phyloP scores from a whole-genome alignment of 2,113 vertebrate species.

The Gallinago media region DNA sequence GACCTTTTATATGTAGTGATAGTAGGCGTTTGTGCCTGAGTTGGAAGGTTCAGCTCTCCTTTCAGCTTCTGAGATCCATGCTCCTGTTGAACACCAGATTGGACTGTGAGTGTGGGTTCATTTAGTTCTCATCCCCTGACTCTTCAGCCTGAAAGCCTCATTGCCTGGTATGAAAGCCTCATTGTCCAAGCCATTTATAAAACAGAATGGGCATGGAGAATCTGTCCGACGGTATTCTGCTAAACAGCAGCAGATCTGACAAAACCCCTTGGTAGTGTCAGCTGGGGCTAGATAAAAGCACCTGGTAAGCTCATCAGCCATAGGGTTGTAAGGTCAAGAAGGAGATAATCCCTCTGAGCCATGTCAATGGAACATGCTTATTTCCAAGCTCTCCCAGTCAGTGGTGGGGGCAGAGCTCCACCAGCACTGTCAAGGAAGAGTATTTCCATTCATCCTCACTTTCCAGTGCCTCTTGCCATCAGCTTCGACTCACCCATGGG shows the following conservation, averaged over 20 bases:
- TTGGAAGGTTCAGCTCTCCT: background rate
- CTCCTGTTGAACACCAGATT: background rate
- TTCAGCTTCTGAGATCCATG: constrained; percentile 1
- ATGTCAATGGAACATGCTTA: constrained; percentile 62
- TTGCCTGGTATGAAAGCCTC: constrained; percentile 46
- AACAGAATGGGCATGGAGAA: constrained; percentile 61
- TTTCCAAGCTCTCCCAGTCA: constrained; percentile 39
- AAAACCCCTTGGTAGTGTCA: constrained; percentile 53
- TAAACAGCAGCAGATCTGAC: constrained; percentile 45
- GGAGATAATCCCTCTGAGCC: constrained; percentile 61
- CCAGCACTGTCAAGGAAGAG: background rate
- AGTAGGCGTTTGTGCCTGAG: background rate
- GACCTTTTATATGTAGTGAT: background rate
- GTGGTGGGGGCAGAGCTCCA: constrained; percentile 11
- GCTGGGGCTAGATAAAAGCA: constrained; percentile 66
- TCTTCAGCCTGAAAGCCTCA: constrained; percentile 24
- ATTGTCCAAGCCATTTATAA: constrained; percentile 54
- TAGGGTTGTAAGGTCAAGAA: constrained; percentile 70
- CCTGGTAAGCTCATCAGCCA: constrained; percentile 65
- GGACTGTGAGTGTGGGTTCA: background rate
- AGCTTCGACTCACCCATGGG: background rate
- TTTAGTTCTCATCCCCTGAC: constrained; percentile 2
- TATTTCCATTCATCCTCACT: background rate
- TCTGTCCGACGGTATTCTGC: constrained; percentile 40
- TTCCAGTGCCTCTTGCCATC: background rate